Evolutionary conservation across 1,140 invertebrate species (phyloP).

Genomic region (Scaptomyza graminum): DNA sequence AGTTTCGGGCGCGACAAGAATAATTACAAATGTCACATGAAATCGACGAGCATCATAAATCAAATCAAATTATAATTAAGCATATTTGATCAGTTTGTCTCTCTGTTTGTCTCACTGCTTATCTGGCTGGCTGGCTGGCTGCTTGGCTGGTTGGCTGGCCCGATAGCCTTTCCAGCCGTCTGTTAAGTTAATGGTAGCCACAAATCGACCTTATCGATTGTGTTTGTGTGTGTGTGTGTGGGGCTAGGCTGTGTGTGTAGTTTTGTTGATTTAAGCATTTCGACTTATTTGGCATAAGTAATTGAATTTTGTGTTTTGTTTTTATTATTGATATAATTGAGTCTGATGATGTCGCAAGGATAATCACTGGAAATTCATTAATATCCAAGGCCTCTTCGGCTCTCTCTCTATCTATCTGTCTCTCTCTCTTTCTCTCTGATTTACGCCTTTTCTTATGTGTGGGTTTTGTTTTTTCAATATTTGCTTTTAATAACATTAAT

Average conservation of each 20-base stretch:
- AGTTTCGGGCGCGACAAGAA: slow-evolving; percentile 82
- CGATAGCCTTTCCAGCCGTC: slow-evolving; percentile 39
- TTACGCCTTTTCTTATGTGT: slow-evolving; percentile 5
- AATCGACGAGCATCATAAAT: slow-evolving; percentile 82
- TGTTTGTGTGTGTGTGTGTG: slow-evolving; percentile 36
- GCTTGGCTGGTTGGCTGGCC: slow-evolving; percentile 52
- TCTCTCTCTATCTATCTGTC: neutral
- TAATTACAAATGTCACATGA: slow-evolving; percentile 83
- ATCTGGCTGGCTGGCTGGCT: slow-evolving; percentile 41
- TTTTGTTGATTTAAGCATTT: slow-evolving; percentile 72
- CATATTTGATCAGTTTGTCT: slow-evolving; percentile 79
- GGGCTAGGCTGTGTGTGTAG: slow-evolving; percentile 58
- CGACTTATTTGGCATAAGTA: slow-evolving; percentile 82
- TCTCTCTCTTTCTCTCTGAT: neutral
- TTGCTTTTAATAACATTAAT: slow-evolving; percentile 78
- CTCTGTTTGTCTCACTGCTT: slow-evolving; percentile 46
- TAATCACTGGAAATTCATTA: slow-evolving; percentile 75
- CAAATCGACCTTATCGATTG: slow-evolving; percentile 59
- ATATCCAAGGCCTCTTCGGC: slow-evolving; percentile 46
- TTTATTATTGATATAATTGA: slow-evolving; percentile 50
- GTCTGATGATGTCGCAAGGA: slow-evolving; percentile 70
- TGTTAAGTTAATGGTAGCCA: slow-evolving; percentile 52
- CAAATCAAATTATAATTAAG: slow-evolving; percentile 84
- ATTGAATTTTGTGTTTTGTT: slow-evolving; percentile 77
- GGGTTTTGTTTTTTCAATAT: slow-evolving; percentile 52